A percentile compares a stretch with the other conserved stretches of the same genome.
Evolutionary conservation across 2,888 invertebrate genomes (phyloP).

Genomic region (Ectemnius lituratus): DNA sequence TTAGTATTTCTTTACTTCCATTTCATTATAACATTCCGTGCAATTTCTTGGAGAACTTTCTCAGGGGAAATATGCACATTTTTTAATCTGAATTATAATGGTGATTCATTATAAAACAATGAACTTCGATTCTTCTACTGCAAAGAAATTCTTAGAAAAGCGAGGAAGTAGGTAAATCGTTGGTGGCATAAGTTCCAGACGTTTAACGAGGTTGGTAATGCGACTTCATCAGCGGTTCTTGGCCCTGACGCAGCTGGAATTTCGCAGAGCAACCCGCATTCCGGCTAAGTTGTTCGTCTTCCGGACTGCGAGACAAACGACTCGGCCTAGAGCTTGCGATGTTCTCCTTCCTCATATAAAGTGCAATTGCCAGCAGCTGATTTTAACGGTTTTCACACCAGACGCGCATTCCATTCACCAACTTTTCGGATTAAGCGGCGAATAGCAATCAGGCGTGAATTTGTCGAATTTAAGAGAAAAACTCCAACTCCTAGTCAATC

Average conservation of each 20-base stretch:
- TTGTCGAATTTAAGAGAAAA: too few relatives aligned
- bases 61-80: too few relatives aligned
- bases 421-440: slow-evolving; percentile 26
- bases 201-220: slow-evolving; percentile 11
- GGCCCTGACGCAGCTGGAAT: slow-evolving; percentile 36
- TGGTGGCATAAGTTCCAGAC: too few relatives aligned
- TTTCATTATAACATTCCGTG: too few relatives aligned
- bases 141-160: too few relatives aligned
- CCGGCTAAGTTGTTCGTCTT: slow-evolving; percentile 15
- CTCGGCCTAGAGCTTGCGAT: neutral
- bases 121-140: too few relatives aligned
- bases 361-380: slow-evolving; percentile 39
- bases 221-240: slow-evolving; percentile 47
- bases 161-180: too few relatives aligned
- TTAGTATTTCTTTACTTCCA: too few relatives aligned
- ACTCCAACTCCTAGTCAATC: too few relatives aligned
- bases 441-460: slow-evolving; percentile 30
- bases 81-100: too few relatives aligned
- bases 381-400: slow-evolving; percentile 34
- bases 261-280: slow-evolving; percentile 34
- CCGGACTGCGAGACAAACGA: slow-evolving; percentile 5
- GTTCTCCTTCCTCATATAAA: slow-evolving; percentile 29
- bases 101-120: too few relatives aligned
- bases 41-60: too few relatives aligned
- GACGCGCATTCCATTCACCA: slow-evolving; percentile 28